Evolutionary conservation across 2,797 vertebrate species (phyloP).

Genomic region (Petrocephalus sullivani): DNA sequence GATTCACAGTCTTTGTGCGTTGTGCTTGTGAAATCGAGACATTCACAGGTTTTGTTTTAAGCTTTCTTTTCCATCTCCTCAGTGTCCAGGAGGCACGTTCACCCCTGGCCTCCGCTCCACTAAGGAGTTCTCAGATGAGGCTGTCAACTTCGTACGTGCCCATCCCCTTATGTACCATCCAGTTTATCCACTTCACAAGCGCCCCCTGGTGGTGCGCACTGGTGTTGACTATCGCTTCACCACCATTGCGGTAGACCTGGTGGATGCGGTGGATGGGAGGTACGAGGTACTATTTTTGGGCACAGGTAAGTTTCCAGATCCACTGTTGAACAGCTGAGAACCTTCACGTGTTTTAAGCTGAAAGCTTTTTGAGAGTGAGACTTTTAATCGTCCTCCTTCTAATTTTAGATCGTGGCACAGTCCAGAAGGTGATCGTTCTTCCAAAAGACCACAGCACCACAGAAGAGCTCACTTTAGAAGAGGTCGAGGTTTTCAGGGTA

Average conservation of each 20-base stretch:
- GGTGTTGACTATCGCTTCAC: conserved; percentile 76
- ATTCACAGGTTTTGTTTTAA: neutral
- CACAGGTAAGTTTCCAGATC: conserved; percentile 59
- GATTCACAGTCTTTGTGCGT: neutral
- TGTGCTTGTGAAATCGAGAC: neutral
- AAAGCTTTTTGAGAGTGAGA: neutral
- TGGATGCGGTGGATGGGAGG: conserved; percentile 74
- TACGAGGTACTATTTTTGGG: conserved; percentile 79
- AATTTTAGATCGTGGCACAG: conserved; percentile 68
- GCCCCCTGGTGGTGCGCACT: conserved; percentile 74
- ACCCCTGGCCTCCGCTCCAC: conserved; percentile 71
- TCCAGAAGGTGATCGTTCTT: conserved; percentile 77
- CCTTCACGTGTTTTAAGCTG: neutral
- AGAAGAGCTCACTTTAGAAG: conserved; percentile 76
- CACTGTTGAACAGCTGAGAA: neutral
- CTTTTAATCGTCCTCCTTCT: neutral
- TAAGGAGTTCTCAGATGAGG: conserved; percentile 74
- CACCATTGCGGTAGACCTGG: conserved; percentile 72
- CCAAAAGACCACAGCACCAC: conserved; percentile 66
- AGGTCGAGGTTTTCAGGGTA: conserved; percentile 79
- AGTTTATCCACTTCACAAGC: conserved; percentile 72
- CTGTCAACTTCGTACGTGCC: conserved; percentile 71
- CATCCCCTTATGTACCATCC: conserved; percentile 78
- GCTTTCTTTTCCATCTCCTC: neutral
- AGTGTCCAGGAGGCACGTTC: conserved; percentile 80